Base-by-base conservation (phyloP, 2,888 invertebrate genomes). In the Phortica okadai region DNA sequence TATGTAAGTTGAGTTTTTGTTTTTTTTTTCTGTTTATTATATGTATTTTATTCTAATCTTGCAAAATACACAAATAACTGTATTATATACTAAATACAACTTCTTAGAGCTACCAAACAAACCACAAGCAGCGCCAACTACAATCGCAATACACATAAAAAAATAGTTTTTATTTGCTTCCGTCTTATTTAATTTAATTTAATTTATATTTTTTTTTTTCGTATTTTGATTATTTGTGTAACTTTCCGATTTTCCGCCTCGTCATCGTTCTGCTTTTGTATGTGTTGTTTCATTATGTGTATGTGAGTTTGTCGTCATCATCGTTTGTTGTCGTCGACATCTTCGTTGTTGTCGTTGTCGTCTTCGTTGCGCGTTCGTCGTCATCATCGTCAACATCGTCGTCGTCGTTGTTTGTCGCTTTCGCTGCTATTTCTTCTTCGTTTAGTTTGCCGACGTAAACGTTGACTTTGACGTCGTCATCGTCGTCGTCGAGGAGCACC, bases 261-360 rank as follows among this genome's bases (percentile, higher is more conserved):
- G 70, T 70, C 70, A 70, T 70, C 33, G 67, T 77, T 75, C 41
- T 14, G 8, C 14, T 11, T 16, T 5, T 21, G 16, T 4, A 6
- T 21, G 75, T 62, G 64, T 50, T 33, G 33, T 33, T 2, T 33
- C 33, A 33, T 1, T 73, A n/a, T 50, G 69, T 42, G 74, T 45
- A 33, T 50, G 58, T 74, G 70, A 42, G 79, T 72, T 85, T 79
- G 73, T 75, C 80, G 79, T 81, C 86, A 84, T 85, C 67, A 21
- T 56, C 73, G 75, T 74, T 69, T 81, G 82, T 79, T 76, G 80
- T 75, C 82, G 77, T 85, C 81, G 83, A 82, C 83, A 82, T 59
- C 33, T 66, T 50, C 56, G 59, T 62, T 72, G 73, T 78, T 72
- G 81, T 72, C 77, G 62, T 66, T 64, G 73, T 64, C 25, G 56